Conservation (phyloP, 2,797 vertebrate species). For the Kryptopterus vitreolus region DNA sequence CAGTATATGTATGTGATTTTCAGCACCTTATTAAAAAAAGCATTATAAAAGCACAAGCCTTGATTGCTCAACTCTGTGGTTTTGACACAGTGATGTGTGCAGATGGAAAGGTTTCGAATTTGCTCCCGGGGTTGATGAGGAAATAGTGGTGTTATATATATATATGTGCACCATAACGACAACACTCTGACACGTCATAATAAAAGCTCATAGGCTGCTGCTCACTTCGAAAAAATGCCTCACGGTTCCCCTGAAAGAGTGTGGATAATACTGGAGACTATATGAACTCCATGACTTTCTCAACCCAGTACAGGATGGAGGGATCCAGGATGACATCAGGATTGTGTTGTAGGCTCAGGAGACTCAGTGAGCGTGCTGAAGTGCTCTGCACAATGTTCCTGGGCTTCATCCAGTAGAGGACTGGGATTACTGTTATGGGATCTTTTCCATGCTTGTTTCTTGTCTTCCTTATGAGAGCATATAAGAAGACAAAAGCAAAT, state of each 20-base stretch:
- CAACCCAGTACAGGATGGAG: slow-evolving; percentile 29
- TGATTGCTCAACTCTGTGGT: neutral
- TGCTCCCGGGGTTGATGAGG: slow-evolving; percentile 1
- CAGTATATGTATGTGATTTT: slow-evolving; percentile 62
- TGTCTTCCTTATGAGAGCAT: neutral
- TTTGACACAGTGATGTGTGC: neutral
- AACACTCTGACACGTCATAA: slow-evolving; percentile 25
- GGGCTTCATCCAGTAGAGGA: neutral
- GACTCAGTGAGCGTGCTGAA: neutral
- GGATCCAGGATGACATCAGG: slow-evolving; percentile 35
- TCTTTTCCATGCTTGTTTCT: neutral
- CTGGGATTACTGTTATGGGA: slow-evolving; percentile 16
- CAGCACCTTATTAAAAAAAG: slow-evolving; percentile 77
- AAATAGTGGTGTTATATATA: neutral
- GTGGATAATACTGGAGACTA: slow-evolving; percentile 41
- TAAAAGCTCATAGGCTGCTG: slow-evolving; percentile 41
- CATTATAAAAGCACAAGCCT: slow-evolving; percentile 55
- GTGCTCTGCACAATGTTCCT: slow-evolving; percentile 30
- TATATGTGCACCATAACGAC: neutral
- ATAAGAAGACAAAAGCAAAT: neutral
- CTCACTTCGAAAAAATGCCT: slow-evolving; percentile 38
- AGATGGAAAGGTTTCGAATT: neutral
- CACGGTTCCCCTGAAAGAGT: slow-evolving; percentile 15
- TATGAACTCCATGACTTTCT: slow-evolving; percentile 30
- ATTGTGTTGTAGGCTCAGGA: slow-evolving; percentile 1